These are phyloP conservation scores for Drosophila elegans DNA, from an alignment of 1,140 invertebrate species.

Conservation along the genomic window DNA sequence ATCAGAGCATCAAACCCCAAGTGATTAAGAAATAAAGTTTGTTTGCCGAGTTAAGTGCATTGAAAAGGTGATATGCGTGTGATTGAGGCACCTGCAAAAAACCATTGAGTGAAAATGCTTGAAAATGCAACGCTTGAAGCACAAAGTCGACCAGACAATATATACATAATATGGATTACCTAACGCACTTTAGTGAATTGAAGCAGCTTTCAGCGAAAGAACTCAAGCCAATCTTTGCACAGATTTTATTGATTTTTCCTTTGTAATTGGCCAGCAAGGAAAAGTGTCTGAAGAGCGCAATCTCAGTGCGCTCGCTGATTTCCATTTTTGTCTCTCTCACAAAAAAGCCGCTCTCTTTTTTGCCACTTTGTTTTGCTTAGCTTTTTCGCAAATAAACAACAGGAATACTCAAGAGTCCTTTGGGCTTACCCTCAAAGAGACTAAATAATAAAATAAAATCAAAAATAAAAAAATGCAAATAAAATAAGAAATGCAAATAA, in stretches of 20 bases:
- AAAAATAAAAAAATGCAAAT: slow-evolving; percentile 6
- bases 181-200: not conserved
- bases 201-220: not conserved
- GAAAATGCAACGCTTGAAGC: slow-evolving; percentile 1
- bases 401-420: not conserved
- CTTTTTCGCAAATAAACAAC: slow-evolving; percentile 43
- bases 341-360: slow-evolving; percentile 26
- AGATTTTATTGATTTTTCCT: slow-evolving; percentile 77
- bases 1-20: not conserved
- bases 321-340: slow-evolving; percentile 7
- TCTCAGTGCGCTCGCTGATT: slow-evolving; percentile 19
- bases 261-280: slow-evolving; percentile 58
- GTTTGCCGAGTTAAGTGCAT: slow-evolving; percentile 4
- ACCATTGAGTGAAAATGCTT: slow-evolving; percentile 1
- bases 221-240: slow-evolving; percentile 15
- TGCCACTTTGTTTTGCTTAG: slow-evolving; percentile 68
- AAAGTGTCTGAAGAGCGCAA: slow-evolving; percentile 40
- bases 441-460: slow-evolving; percentile 2
- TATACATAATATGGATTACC: not conserved
- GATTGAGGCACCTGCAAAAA: not conserved
- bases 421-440: slow-evolving; percentile 18
- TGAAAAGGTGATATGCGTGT: slow-evolving; percentile 20
- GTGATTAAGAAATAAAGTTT: not conserved
- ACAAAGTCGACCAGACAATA: not conserved
- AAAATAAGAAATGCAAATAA: slow-evolving; percentile 3